A percentile compares a stretch with the other conserved stretches of the same genome.
Evolutionary conservation across 2,113 vertebrate genomes (phyloP).

Genomic region (Phoenicopterus ruber): DNA sequence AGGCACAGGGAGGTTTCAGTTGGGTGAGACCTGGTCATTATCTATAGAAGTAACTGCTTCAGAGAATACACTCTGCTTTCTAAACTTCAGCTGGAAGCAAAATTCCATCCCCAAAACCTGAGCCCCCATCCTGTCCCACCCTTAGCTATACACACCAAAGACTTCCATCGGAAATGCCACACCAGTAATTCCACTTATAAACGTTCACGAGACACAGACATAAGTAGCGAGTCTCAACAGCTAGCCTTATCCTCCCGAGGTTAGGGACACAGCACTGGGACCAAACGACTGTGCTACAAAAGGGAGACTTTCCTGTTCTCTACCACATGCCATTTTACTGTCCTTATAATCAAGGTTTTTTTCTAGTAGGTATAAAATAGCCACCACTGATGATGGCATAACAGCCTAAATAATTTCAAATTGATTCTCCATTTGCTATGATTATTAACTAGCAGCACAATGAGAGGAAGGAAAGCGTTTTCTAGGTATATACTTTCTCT

Average conservation of each 20-base stretch:
- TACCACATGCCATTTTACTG: neutral
- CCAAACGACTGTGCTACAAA: neutral
- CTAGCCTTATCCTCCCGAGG: neutral
- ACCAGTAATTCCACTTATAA: neutral
- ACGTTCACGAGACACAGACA: neutral
- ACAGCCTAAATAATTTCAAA: neutral
- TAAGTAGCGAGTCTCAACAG: neutral
- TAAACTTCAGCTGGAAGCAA: neutral
- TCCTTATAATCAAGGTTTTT: neutral
- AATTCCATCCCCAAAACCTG: neutral
- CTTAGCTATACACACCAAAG: neutral
- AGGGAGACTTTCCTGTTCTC: neutral
- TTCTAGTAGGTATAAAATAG: neutral
- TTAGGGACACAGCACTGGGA: neutral
- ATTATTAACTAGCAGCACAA: neutral
- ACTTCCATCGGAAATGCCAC: neutral
- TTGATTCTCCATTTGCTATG: neutral
- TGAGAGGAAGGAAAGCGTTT: neutral
- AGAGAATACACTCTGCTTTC: neutral
- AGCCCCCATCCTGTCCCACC: neutral
- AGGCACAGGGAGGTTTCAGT: neutral
- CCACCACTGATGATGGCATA: neutral
- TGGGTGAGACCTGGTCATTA: neutral
- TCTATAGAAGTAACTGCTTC: neutral
- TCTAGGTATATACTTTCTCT: neutral